Conservation (phyloP, 1,140 invertebrate genomes). For the Caenorhabditis brenneri region DNA sequence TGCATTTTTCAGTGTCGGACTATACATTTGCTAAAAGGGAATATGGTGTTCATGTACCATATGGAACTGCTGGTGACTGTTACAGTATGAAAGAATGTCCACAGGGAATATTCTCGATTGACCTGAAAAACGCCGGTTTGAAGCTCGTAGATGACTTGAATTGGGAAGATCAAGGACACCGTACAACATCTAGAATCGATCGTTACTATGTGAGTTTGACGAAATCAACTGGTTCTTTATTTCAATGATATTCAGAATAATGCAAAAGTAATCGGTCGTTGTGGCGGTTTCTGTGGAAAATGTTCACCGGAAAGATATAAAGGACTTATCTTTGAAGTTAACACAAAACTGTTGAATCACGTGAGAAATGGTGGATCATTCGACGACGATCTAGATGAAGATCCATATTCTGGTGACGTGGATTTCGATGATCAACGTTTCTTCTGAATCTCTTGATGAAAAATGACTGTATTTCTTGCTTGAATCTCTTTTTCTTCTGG, state of each 20-base stretch:
- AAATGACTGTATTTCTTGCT: constrained; percentile 75
- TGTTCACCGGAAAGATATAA: constrained; percentile 73
- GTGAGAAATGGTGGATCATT: neutral
- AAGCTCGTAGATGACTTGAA: constrained; percentile 75
- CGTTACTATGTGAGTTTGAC: constrained; percentile 72
- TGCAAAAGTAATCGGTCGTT: constrained; percentile 76
- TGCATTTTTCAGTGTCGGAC: constrained; percentile 65
- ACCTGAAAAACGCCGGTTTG: constrained; percentile 80
- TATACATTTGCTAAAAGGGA: constrained; percentile 60
- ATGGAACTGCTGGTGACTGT: constrained; percentile 84
- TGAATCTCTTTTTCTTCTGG: constrained; percentile 39
- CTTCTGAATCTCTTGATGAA: neutral
- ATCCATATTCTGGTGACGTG: neutral
- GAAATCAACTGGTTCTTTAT: constrained; percentile 64
- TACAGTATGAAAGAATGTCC: constrained; percentile 81
- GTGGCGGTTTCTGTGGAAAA: constrained; percentile 79
- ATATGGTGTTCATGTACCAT: constrained; percentile 75
- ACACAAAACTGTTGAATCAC: constrained; percentile 19
- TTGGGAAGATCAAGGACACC: constrained; percentile 76
- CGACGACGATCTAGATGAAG: neutral
- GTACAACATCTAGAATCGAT: constrained; percentile 74
- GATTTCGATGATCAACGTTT: neutral
- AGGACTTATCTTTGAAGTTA: constrained; percentile 75
- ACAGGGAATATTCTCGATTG: constrained; percentile 81
- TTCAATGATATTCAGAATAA: constrained; percentile 75